A percentile compares a stretch with the other conserved stretches of the same genome.
phyloP scores from a whole-genome alignment of 1,140 invertebrate species.

The Chrysomallon squamiferum region DNA sequence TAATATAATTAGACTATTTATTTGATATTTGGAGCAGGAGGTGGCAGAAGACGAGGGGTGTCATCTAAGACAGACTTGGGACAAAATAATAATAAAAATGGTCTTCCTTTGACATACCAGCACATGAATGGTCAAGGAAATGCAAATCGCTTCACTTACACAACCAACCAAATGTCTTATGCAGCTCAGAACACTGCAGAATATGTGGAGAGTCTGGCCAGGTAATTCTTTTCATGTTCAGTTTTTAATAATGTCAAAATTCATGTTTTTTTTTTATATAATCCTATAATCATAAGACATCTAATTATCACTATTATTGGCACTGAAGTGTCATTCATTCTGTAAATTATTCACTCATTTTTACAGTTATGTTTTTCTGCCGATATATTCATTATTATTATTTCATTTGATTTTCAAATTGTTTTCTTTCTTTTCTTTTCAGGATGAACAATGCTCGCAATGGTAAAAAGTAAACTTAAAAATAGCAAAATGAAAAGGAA shows the following conservation, averaged over 20 bases:
- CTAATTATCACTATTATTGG: too few species aligned
- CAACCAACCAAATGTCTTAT: conserved; percentile 49
- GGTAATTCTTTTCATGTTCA: conserved; percentile 31
- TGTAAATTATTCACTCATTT: too few species aligned
- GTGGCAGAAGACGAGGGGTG: conserved; percentile 36
- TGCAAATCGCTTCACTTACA: conserved; percentile 38
- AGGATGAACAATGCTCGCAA: conserved; percentile 24
- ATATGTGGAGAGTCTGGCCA: conserved; percentile 53
- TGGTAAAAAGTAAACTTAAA: conserved; percentile 13
- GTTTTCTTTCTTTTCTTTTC: conserved; percentile 8
- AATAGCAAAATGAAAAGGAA: too few species aligned
- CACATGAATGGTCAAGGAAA: conserved; percentile 23
- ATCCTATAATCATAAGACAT: too few species aligned
- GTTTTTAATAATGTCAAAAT: too few species aligned
- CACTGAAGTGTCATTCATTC: too few species aligned
- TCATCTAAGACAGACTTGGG: conserved; percentile 14
- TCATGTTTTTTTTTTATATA: too few species aligned
- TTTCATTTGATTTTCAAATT: too few species aligned
- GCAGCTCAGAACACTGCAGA: conserved; percentile 44
- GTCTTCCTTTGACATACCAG: conserved; percentile 34
- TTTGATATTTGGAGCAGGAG: conserved; percentile 38
- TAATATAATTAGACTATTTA: too few species aligned
- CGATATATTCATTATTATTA: too few species aligned
- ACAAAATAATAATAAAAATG: conserved; percentile 15
- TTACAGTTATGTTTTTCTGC: too few species aligned